Evolutionary conservation across 2,797 vertebrate species (phyloP).

Genomic region (Sebastes dallii): DNA sequence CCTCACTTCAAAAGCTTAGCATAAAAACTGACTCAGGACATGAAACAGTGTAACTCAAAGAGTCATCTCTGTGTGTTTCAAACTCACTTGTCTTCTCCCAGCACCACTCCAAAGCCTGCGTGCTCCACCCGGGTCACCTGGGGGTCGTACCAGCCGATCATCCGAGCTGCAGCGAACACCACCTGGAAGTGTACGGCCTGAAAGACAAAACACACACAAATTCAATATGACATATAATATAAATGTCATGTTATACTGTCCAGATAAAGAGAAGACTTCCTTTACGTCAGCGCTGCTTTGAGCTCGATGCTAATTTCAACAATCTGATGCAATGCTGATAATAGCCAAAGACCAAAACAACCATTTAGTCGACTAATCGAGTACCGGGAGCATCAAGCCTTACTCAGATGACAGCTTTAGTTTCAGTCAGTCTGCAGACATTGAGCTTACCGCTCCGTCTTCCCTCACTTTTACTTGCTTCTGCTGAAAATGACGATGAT

Average conservation of each 20-base stretch:
- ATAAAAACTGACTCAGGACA: neutral
- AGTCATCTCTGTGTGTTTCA: neutral
- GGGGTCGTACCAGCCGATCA: constrained; percentile 96
- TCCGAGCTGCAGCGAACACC: constrained; percentile 89
- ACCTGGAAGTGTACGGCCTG: constrained; percentile 91
- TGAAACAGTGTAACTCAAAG: neutral
- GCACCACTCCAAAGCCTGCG: constrained; percentile 94
- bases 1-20: neutral
- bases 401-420: neutral
- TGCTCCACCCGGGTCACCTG: constrained; percentile 90
- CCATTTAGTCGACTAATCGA: too few species aligned
- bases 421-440: neutral
- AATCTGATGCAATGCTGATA: too few species aligned
- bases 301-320: too few species aligned
- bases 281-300: neutral
- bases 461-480: too few species aligned
- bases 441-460: too few species aligned
- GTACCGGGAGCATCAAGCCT: too few species aligned
- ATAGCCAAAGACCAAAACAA: too few species aligned
- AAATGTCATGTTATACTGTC: neutral
- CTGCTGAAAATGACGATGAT: too few species aligned
- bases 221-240: neutral
- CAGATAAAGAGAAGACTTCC: neutral
- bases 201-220: neutral
- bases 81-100: constrained; percentile 81